Percentiles rank a stretch among this genome's conserved stretches.
Conservation (phyloP, 2,888 invertebrate species). For the Andrena hattorfiana region DNA sequence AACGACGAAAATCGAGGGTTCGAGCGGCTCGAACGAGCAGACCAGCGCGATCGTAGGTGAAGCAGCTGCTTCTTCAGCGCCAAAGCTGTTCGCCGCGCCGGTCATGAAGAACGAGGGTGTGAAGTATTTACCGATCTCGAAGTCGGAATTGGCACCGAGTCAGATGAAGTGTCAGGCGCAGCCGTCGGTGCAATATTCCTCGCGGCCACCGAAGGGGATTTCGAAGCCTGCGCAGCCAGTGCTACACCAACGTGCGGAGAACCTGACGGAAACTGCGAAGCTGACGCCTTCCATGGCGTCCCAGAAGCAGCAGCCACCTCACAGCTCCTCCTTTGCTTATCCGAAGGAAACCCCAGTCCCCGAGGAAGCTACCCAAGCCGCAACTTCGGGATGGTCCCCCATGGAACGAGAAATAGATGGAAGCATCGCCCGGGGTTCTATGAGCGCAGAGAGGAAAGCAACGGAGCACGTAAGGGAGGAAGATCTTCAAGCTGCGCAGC, state of each 20-base stretch:
- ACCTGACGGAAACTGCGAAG: neutral
- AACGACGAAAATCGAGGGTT: neutral
- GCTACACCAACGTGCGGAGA: neutral
- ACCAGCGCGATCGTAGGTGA: no score
- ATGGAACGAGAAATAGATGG: neutral
- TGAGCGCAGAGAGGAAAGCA: neutral
- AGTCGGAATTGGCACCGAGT: neutral
- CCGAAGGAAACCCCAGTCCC: neutral
- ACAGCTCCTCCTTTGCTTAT: no score
- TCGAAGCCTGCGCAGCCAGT: neutral
- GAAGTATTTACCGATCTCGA: conserved; percentile 26
- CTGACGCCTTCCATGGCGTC: no score
- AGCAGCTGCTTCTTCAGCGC: neutral
- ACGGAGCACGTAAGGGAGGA: neutral
- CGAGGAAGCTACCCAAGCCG: neutral
- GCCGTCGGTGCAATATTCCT: conserved; percentile 22
- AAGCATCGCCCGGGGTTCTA: neutral
- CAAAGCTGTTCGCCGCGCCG: neutral
- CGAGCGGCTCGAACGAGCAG: no score
- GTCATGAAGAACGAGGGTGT: neutral
- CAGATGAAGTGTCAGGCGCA: conserved; percentile 9
- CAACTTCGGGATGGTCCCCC: no score
- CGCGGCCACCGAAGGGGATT: neutral
- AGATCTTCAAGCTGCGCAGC: no score
- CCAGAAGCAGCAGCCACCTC: no score